phyloP scores from a whole-genome alignment of 2,888 invertebrate species.

The Agrilus cyanescens region DNA sequence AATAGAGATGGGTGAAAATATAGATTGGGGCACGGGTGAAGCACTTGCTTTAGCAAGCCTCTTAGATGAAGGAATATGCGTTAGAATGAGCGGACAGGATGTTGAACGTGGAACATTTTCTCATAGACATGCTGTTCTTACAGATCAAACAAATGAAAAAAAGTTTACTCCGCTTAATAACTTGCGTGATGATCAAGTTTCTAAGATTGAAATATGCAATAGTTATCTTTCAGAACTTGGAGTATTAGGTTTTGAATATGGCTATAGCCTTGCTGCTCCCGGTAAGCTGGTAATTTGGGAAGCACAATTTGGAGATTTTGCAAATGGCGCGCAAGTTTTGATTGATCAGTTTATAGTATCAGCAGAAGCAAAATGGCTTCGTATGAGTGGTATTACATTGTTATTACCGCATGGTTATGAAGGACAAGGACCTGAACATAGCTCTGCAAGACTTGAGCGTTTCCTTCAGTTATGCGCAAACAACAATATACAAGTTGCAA shows the following conservation, averaged over 20 bases:
- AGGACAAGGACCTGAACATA: too few species aligned
- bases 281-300: constrained; percentile 97
- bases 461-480: too few species aligned
- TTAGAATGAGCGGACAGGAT: constrained; percentile 89
- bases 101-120: constrained; percentile 95
- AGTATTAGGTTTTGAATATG: constrained; percentile 88
- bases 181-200: constrained; percentile 92
- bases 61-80: constrained; percentile 93
- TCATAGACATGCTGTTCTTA: constrained; percentile 86
- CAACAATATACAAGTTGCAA: too few species aligned
- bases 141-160: constrained; percentile 95
- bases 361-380: constrained; percentile 97
- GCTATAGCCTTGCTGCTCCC: constrained; percentile 96
- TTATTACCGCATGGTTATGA: constrained; percentile 96
- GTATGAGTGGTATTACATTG: constrained; percentile 92
- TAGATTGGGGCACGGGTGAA: constrained; percentile 99
- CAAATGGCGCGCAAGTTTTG: constrained; percentile 97
- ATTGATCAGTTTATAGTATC: constrained; percentile 86
- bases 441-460: too few species aligned
- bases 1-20: constrained; percentile 78
- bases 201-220: constrained; percentile 91
- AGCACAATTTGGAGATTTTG: constrained; percentile 98
- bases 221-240: constrained; percentile 96
- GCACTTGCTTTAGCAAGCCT: constrained; percentile 97
- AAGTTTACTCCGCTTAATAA: constrained; percentile 69